These are phyloP conservation scores for Oscheius onirici DNA, from an alignment of 2,888 invertebrate species.

Conservation along the genomic window DNA sequence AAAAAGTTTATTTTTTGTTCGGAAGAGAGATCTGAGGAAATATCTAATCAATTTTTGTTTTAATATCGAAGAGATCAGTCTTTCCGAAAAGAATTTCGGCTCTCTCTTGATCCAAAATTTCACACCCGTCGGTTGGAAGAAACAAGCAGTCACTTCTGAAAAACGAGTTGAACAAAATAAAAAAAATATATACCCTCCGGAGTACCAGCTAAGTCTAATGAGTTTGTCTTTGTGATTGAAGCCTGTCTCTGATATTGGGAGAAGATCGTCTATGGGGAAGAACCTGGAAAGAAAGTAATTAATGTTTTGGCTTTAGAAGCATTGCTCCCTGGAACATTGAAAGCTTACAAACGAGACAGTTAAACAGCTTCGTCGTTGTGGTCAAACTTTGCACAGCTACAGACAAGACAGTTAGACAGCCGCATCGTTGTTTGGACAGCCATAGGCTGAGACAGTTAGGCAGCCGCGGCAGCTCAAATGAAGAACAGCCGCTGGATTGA, in stretches of 20 bases:
- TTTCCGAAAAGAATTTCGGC: conserved; percentile 51
- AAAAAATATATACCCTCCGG: conserved; percentile 24
- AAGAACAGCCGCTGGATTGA: no score
- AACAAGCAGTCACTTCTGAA: conserved; percentile 39
- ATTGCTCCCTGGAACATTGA: no score
- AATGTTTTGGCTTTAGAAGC: no score
- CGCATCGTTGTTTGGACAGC: no score
- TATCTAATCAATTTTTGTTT: background rate
- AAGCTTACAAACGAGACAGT: no score
- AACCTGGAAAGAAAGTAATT: conserved; percentile 34
- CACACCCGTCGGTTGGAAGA: conserved; percentile 44
- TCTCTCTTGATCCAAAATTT: conserved; percentile 46
- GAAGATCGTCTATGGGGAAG: conserved; percentile 36
- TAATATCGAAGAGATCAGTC: conserved; percentile 33
- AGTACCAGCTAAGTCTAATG: conserved; percentile 40
- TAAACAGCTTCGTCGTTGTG: no score
- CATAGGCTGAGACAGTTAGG: no score
- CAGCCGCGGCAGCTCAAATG: no score
- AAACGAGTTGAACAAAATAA: background rate
- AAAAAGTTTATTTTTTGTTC: background rate
- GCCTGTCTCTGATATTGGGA: conserved; percentile 40
- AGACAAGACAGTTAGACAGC: no score
- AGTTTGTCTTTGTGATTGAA: conserved; percentile 33
- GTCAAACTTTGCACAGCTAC: no score
- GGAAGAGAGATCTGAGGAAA: background rate